Conservation (phyloP, 2,888 invertebrate genomes). For the Cantharis lateralis region DNA sequence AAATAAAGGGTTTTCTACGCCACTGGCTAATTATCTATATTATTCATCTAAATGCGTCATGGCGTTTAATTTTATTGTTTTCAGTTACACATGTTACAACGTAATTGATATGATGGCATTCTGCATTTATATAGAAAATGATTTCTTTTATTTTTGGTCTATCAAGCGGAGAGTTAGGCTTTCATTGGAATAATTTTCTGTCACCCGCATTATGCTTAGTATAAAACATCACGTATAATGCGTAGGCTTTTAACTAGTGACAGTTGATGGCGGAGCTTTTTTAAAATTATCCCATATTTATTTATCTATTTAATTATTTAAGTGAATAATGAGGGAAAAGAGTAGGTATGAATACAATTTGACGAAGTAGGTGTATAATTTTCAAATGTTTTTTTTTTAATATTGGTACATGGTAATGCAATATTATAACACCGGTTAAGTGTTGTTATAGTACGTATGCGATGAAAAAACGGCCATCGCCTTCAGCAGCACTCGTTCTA, state of each 20-base stretch:
- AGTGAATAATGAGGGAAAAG: not conserved
- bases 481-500: too few species aligned
- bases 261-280: constrained; percentile 2
- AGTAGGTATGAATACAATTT: not conserved
- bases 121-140: constrained; percentile 24
- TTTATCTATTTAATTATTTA: constrained; percentile 13
- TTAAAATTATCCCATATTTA: constrained; percentile 3
- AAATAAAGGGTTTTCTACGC: constrained; percentile 10
- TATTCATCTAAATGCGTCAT: constrained; percentile 24
- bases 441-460: too few species aligned
- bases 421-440: too few species aligned
- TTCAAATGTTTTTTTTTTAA: not conserved
- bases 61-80: constrained; percentile 27
- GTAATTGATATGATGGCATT: constrained; percentile 30
- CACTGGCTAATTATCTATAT: constrained; percentile 26
- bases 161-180: constrained; percentile 23
- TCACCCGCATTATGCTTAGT: constrained; percentile 24
- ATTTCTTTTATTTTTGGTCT: constrained; percentile 25
- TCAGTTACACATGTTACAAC: constrained; percentile 24
- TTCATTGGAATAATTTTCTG: constrained; percentile 32
- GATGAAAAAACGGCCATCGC: not conserved
- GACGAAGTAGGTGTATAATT: not conserved
- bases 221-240: constrained; percentile 6
- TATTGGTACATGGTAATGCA: not conserved
- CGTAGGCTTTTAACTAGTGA: constrained; percentile 28